phyloP scores from a whole-genome alignment of 2,888 invertebrate genomes.

The Tuta absoluta region DNA sequence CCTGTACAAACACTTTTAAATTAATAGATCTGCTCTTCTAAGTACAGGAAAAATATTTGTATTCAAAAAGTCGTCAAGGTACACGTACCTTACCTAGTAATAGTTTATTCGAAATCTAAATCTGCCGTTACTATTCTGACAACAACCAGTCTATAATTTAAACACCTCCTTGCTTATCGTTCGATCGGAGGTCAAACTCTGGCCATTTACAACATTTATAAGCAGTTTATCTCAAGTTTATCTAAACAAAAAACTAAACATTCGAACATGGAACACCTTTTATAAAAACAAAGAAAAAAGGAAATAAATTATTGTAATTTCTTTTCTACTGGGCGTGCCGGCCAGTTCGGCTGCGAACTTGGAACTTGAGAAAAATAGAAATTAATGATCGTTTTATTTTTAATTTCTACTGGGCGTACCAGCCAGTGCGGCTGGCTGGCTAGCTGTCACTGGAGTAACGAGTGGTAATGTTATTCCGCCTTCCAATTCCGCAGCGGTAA shows the following conservation, averaged over 20 bases:
- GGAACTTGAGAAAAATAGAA: not conserved
- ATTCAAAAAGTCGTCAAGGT: too few species aligned
- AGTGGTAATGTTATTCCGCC: conserved; percentile 76
- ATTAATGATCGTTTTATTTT: conserved; percentile 1
- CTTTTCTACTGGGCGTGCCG: not conserved
- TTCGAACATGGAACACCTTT: conserved; percentile 5
- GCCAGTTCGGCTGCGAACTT: not conserved
- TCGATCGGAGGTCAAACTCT: conserved; percentile 21
- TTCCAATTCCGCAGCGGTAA: conserved; percentile 73
- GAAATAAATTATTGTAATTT: conserved; percentile 11
- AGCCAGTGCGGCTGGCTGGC: conserved; percentile 4
- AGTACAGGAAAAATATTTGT: too few species aligned
- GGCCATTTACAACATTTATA: not conserved
- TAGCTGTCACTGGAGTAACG: conserved; percentile 40
- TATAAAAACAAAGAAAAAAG: not conserved
- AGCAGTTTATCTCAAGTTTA: not conserved
- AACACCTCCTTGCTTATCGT: conserved; percentile 19
- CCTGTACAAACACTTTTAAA: too few species aligned
- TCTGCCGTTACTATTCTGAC: not conserved
- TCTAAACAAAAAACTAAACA: not conserved
- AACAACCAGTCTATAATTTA: conserved; percentile 5
- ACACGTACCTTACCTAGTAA: too few species aligned
- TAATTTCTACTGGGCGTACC: conserved; percentile 15
- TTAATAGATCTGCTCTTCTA: too few species aligned
- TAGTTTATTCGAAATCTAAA: not conserved